phyloP scores from a whole-genome alignment of 2,797 vertebrate species.

The Lerista edwardsae region DNA sequence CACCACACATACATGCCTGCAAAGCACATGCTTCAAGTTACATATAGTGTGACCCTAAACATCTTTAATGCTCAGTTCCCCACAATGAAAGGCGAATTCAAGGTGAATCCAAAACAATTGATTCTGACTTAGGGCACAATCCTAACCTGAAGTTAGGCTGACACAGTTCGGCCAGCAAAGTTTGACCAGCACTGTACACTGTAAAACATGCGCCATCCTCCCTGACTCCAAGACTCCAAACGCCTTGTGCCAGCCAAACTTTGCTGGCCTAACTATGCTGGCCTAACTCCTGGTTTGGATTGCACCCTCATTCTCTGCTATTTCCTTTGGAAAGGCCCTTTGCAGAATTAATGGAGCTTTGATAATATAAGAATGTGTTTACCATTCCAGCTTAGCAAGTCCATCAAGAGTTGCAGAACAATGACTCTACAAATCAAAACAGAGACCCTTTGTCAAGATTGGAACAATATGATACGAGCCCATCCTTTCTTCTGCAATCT shows the following conservation, averaged over 20 bases:
- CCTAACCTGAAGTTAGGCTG: no score
- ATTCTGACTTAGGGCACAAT: no score
- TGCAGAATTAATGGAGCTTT: background rate
- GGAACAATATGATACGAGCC: background rate
- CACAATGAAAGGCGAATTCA: background rate
- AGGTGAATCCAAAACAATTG: slow-evolving; percentile 18
- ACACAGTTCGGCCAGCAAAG: no score
- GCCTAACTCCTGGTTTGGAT: no score
- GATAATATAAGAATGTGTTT: background rate
- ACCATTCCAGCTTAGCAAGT: background rate
- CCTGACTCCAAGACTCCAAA: no score
- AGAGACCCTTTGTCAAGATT: background rate
- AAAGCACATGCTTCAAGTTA: no score
- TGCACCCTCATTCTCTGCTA: slow-evolving; percentile 28
- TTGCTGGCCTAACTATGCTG: no score
- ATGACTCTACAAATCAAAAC: background rate
- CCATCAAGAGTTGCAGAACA: background rate
- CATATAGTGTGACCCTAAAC: no score
- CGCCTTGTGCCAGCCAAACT: no score
- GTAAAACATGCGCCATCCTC: no score
- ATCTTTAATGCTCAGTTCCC: background rate
- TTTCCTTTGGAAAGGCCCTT: slow-evolving; percentile 24
- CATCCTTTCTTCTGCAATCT: background rate
- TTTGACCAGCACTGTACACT: no score
- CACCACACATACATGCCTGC: no score